A percentile compares a stretch with the other conserved stretches of the same genome.
Conservation (phyloP, 1,140 invertebrate genomes). For the Yoshiicerus persimilis region DNA sequence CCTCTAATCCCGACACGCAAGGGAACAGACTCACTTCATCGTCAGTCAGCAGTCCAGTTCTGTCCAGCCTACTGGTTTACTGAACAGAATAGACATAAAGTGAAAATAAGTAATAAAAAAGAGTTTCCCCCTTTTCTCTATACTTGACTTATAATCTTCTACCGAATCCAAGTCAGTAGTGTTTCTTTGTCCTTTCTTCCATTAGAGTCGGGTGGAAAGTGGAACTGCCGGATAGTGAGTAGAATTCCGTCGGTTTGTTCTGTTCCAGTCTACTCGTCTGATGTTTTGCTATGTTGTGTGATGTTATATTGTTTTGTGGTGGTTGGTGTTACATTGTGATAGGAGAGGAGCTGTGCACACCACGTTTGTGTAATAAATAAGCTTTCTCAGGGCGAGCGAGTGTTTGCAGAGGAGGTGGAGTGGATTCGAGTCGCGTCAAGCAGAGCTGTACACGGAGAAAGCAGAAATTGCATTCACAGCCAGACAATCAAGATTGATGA, state of each 20-base stretch:
- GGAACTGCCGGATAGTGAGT: background rate
- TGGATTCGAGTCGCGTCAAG: background rate
- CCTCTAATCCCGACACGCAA: background rate
- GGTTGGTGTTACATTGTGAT: background rate
- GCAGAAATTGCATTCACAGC: conserved; percentile 42
- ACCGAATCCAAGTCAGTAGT: background rate
- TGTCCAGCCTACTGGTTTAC: background rate
- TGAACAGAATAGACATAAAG: background rate
- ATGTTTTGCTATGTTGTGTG: background rate
- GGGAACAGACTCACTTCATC: background rate
- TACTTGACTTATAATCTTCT: background rate
- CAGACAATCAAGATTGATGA: conserved; percentile 48
- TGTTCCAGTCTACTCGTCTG: background rate
- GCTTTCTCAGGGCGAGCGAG: background rate
- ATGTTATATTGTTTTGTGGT: background rate
- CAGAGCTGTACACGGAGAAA: background rate
- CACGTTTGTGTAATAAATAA: background rate
- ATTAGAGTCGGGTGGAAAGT: background rate
- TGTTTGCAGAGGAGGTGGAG: background rate
- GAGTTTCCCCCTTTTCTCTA: background rate
- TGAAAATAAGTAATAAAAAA: background rate
- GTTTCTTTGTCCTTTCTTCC: background rate
- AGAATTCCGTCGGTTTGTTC: background rate
- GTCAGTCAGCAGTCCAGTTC: background rate
- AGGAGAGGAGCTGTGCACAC: background rate